Percentiles rank a stretch among this genome's conserved stretches.
phyloP scores from a whole-genome alignment of 2,113 vertebrate genomes.

The Actenoides hombroni region DNA sequence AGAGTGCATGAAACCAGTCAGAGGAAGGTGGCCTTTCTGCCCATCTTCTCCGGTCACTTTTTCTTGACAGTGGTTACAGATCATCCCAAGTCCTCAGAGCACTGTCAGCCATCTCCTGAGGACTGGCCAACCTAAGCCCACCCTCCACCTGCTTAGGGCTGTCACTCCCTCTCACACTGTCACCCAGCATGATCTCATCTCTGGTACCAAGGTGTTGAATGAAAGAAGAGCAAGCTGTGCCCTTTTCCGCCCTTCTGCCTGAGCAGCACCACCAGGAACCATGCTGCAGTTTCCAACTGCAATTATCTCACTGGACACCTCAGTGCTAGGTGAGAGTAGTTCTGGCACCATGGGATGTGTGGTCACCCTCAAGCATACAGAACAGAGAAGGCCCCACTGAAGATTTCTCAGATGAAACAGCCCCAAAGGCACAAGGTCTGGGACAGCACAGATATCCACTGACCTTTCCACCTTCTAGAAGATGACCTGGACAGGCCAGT shows the following conservation, averaged over 20 bases:
- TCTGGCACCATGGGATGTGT: accelerated
- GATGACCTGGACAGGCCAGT: background rate
- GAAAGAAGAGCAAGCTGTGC: background rate
- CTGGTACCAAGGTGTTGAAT: accelerated
- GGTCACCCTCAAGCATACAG: background rate
- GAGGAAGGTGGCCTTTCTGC: background rate
- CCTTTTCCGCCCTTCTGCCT: background rate
- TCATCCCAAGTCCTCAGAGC: background rate
- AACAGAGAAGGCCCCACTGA: background rate
- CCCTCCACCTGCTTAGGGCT: background rate
- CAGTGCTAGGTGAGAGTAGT: background rate
- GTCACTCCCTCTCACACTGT: background rate
- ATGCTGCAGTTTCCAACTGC: background rate
- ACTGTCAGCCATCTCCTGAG: background rate
- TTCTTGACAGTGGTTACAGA: background rate
- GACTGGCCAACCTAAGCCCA: background rate
- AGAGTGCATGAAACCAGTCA: background rate
- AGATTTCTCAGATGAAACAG: background rate
- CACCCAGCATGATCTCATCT: background rate
- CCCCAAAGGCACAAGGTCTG: background rate
- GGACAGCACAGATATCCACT: background rate
- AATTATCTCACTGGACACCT: background rate
- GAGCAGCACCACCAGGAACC: background rate
- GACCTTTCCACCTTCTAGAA: background rate
- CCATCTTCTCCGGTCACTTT: background rate